Evolutionary conservation across 2,888 invertebrate genomes (phyloP), one percentile per base, ranked within the genome.

Genomic region (Acanthacorydalis orientalis): DNA sequence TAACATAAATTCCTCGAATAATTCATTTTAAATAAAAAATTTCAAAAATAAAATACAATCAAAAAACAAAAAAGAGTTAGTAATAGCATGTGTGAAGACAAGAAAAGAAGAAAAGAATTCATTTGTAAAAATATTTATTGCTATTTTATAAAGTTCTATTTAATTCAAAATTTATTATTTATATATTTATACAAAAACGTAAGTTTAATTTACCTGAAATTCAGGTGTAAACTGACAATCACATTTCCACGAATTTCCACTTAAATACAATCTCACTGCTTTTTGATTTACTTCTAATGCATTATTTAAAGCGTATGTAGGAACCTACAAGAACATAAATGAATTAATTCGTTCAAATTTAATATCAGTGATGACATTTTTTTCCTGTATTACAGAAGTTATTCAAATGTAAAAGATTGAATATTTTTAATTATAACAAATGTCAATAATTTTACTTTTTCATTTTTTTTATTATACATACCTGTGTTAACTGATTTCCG

Each of bases 201-300:
- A 8, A 7, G 10, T 38, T 38, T 38, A 9, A 14, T 38, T 49
- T 62, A 73, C 80, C 59, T 84, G 82, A 59, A 89, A 83, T 37
- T 78, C 72, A 40, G 86, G 85, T 4, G 82, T 80, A 61, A 83
- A 87, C 53, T 75, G 74, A 54, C 89, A 89, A 57, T 86, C 83
- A 59, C 89, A 89, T 31, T 77, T 70, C 86, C 87, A 89, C 0
- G 87, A 84, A 64, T 89, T 89, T 51, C 74, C 69, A 1, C 85
- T 83, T 1, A 88, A 67, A 57, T 73, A 76, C 32, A 88, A 66
- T 48, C 78, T 70, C 57, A 77, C 78, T 37, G 80, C 81, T 54
- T 80, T 78, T 39, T 71, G 69, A 61, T 86, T 88, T 44, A 75
- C 75, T 55, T 80, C 74, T 31, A 89, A 71, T 1, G 82, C 84